Conservation (phyloP, 2,113 vertebrate genomes). For the Spea multiplicata region DNA sequence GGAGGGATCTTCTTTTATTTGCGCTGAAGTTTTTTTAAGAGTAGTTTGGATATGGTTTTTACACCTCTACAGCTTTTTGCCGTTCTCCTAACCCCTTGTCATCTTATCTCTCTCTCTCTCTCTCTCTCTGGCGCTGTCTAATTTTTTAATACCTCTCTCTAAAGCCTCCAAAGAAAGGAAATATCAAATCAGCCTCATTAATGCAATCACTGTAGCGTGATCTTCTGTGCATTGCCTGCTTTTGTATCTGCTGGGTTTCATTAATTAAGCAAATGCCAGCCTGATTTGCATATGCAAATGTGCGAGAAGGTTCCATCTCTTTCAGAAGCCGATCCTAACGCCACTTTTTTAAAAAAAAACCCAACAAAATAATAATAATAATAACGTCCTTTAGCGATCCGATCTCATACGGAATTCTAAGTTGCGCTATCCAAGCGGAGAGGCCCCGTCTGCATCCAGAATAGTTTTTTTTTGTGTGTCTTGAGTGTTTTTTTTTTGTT, state of each 20-base stretch:
- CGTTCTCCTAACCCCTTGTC: background rate
- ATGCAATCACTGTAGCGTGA: conserved; percentile 35
- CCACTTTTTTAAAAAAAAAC: background rate
- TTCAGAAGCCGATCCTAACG: conserved; percentile 1
- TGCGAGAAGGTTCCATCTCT: background rate
- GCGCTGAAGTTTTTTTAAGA: background rate
- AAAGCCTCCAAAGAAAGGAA: conserved; percentile 31
- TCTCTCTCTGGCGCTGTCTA: conserved; percentile 19
- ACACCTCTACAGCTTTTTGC: conserved; percentile 13
- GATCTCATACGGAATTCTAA: background rate
- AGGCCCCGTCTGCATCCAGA: conserved; percentile 35
- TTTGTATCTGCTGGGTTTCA: conserved; percentile 42
- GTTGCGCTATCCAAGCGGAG: conserved; percentile 8
- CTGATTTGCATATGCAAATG: conserved; percentile 46
- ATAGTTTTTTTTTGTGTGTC: conserved; percentile 49
- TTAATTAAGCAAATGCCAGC: conserved; percentile 46
- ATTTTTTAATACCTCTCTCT: conserved; percentile 36
- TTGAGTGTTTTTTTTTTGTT: conserved; percentile 65
- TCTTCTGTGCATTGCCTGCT: conserved; percentile 18
- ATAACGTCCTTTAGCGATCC: no score
- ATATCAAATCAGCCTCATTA: conserved; percentile 45
- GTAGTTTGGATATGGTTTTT: background rate
- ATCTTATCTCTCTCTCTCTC: background rate
- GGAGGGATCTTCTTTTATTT: no score
- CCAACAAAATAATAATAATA: no score